Conservation (phyloP, 1,140 invertebrate genomes). For the Zophobas atratus region DNA sequence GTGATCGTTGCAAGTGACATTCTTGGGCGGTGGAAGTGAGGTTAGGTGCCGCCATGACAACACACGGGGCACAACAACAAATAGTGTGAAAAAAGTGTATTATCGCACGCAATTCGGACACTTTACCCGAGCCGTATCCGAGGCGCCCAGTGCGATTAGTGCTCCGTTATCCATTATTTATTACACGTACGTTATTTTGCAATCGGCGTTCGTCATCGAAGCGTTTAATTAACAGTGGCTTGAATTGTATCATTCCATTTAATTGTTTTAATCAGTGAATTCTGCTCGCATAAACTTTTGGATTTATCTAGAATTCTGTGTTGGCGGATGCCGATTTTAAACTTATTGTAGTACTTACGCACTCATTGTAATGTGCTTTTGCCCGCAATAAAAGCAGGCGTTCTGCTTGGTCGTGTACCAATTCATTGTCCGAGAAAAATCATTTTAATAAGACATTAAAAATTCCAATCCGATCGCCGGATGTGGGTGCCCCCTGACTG, state of each 20-base stretch:
- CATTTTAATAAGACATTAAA: constrained; percentile 27
- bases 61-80: constrained; percentile 37
- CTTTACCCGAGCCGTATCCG: neutral
- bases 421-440: neutral
- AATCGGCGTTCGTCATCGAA: constrained; percentile 30
- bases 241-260: constrained; percentile 32
- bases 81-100: neutral
- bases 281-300: neutral
- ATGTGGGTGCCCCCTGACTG: constrained; percentile 34
- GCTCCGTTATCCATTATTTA: neutral
- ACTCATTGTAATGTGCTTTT: too few species aligned
- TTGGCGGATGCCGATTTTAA: neutral
- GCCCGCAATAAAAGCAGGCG: too few species aligned
- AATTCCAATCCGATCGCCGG: constrained; percentile 44
- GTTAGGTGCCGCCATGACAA: constrained; percentile 44
- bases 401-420: neutral
- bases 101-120: neutral
- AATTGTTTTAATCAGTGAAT: constrained; percentile 27
- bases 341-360: too few species aligned
- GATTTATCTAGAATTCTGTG: neutral
- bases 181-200: constrained; percentile 21
- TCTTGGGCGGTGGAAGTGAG: constrained; percentile 38
- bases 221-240: constrained; percentile 24
- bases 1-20: constrained; percentile 15
- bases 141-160: neutral